phyloP scores from a whole-genome alignment of 2,113 vertebrate species.

The Chamaea fasciata region DNA sequence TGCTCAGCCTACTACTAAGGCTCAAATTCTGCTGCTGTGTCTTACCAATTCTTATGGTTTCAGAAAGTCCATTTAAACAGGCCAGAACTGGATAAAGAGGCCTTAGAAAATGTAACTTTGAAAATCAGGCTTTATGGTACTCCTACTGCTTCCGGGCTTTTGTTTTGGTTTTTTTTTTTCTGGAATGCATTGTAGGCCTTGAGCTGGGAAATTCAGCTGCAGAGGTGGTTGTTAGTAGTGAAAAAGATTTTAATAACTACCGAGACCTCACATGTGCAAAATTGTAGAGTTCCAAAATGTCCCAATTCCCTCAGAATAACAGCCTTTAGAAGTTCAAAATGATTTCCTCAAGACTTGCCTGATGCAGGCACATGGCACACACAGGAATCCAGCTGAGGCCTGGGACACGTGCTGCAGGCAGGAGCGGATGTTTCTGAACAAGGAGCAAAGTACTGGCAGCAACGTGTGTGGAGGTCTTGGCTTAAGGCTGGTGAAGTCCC shows the following conservation, averaged over 20 bases:
- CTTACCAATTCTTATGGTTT: not conserved
- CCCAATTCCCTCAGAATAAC: not conserved
- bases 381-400: not conserved
- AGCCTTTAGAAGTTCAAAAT: not conserved
- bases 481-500: not conserved
- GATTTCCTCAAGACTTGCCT: not conserved
- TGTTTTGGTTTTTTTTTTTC: not conserved
- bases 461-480: accelerated
- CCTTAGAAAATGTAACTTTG: not conserved
- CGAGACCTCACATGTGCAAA: not conserved
- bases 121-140: not conserved
- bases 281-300: not conserved
- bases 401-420: accelerated
- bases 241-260: not conserved
- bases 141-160: not conserved
- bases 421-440: not conserved
- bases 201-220: not conserved
- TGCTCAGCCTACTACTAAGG: not conserved
- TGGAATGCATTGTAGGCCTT: not conserved
- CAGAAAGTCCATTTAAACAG: not conserved
- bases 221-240: not conserved
- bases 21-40: not conserved
- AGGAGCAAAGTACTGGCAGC: not conserved
- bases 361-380: not conserved
- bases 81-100: not conserved